These are phyloP conservation scores for Melieria picta DNA, from an alignment of 2,888 invertebrate species.

Conservation along the genomic window DNA sequence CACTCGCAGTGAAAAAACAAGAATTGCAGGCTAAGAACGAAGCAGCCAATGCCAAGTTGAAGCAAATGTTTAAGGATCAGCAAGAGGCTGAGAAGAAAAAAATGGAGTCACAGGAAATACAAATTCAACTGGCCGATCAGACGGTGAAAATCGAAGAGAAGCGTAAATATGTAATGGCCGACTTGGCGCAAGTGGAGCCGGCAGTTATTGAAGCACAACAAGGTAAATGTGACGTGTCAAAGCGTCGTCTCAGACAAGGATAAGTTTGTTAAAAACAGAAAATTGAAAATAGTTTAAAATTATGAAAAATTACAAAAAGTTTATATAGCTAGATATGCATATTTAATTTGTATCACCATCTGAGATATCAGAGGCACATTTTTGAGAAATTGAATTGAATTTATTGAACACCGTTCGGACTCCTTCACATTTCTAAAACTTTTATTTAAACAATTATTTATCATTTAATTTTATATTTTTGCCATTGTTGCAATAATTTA, in stretches of 20 bases:
- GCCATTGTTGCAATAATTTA: conserved; percentile 53
- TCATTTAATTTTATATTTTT: conserved; percentile 5
- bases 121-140: conserved; percentile 84
- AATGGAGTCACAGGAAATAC: conserved; percentile 96
- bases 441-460: conserved; percentile 2
- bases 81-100: conserved; percentile 99
- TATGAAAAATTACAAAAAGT: conserved; percentile 2
- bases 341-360: background rate
- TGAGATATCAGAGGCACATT: too few species aligned
- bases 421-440: too few species aligned
- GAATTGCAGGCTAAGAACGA: conserved; percentile 97
- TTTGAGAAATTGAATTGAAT: too few species aligned
- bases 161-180: conserved; percentile 93
- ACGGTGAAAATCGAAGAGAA: conserved; percentile 94
- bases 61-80: conserved; percentile 99
- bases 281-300: conserved; percentile 3
- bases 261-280: background rate
- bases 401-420: too few species aligned
- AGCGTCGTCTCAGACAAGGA: background rate
- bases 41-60: conserved; percentile 98
- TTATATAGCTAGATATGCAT: background rate
- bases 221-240: conserved; percentile 70
- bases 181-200: conserved; percentile 97
- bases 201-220: conserved; percentile 99
- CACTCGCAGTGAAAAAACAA: conserved; percentile 94